Evolutionary conservation across 2,888 invertebrate genomes (phyloP).

Genomic region (Archips crataeganus): DNA sequence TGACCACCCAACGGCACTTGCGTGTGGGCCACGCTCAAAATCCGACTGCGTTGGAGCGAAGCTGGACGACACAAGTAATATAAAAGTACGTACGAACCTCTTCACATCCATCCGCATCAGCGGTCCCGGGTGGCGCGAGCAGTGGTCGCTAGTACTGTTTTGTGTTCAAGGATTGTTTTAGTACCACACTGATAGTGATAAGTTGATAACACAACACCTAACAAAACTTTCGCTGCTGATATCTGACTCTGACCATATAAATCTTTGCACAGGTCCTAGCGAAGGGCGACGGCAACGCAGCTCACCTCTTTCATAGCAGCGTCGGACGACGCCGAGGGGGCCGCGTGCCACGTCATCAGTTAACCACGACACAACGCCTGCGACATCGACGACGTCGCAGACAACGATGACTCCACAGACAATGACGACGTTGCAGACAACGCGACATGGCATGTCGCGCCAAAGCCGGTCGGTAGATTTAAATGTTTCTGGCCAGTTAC

Average conservation of each 20-base stretch:
- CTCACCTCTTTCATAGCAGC: slow-evolving; percentile 58
- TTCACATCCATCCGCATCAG: slow-evolving; percentile 62
- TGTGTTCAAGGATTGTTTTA: no score
- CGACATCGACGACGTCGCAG: neutral
- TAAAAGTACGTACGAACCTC: no score
- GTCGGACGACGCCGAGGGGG: slow-evolving; percentile 56
- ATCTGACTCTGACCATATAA: neutral
- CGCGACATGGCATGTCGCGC: no score
- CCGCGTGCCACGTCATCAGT: slow-evolving; percentile 60
- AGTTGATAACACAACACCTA: no score
- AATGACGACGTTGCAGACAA: neutral
- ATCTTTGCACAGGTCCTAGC: slow-evolving; percentile 70
- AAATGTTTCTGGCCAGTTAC: neutral
- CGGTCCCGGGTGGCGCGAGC: slow-evolving; percentile 85
- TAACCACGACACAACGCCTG: slow-evolving; percentile 42
- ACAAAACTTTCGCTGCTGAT: neutral
- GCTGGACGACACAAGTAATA: no score
- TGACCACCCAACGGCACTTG: no score
- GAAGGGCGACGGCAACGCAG: slow-evolving; percentile 73
- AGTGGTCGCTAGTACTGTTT: slow-evolving; percentile 80
- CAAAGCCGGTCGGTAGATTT: neutral
- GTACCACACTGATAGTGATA: no score
- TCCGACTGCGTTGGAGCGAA: slow-evolving; percentile 46
- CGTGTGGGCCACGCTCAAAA: no score
- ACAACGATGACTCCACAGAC: neutral